Percentiles rank a stretch among this genome's conserved stretches.
These are phyloP conservation scores for Microcebus tavaratra DNA, from an alignment of 2,113 vertebrate species.

Conservation along the genomic window DNA sequence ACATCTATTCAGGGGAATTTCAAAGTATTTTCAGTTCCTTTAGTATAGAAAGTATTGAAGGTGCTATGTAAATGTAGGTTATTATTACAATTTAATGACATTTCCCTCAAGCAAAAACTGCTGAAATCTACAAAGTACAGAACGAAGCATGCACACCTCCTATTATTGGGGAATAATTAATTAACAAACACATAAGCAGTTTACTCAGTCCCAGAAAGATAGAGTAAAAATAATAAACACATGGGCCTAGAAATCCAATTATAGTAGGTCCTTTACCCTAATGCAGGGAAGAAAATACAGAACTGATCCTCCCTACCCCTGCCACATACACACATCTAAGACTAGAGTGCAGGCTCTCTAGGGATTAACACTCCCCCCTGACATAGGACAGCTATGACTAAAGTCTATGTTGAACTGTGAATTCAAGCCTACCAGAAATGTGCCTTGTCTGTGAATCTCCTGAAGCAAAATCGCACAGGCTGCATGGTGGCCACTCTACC, in stretches of 20 bases:
- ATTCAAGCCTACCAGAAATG: neutral
- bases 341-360: neutral
- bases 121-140: conserved; percentile 53
- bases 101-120: conserved; percentile 54
- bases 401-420: neutral
- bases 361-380: neutral
- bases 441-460: neutral
- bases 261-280: neutral
- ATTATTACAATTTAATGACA: conserved; percentile 61
- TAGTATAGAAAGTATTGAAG: conserved; percentile 52
- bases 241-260: neutral
- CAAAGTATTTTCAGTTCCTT: conserved; percentile 57
- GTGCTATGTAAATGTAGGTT: conserved; percentile 60
- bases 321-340: neutral
- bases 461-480: neutral
- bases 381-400: neutral
- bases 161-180: conserved; percentile 56
- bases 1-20: conserved; percentile 57
- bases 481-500: neutral
- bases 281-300: neutral
- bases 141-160: neutral
- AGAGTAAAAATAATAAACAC: conserved; percentile 47
- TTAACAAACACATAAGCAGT: conserved; percentile 62
- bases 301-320: neutral
- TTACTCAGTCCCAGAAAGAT: conserved; percentile 43